Evolutionary conservation across 2,888 invertebrate species (phyloP).

Genomic region (Megastigmus dorsalis): DNA sequence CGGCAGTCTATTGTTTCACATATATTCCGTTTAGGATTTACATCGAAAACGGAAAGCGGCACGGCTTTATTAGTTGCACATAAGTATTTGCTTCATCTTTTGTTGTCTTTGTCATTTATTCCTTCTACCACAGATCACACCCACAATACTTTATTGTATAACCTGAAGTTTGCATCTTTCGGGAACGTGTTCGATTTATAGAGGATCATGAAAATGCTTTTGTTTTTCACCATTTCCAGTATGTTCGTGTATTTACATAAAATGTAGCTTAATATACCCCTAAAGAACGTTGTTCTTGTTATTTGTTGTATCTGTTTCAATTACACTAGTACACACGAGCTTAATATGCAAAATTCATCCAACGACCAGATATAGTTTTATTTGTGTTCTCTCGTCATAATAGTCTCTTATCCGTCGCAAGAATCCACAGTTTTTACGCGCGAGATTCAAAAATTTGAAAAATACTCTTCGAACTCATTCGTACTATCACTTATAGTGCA

Average conservation of each 20-base stretch:
- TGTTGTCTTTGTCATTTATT: neutral
- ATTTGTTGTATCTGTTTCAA: neutral
- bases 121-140: no score
- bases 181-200: constrained; percentile 31
- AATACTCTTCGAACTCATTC: constrained; percentile 29
- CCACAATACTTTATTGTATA: constrained; percentile 35
- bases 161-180: constrained; percentile 23
- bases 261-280: constrained; percentile 8
- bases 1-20: constrained; percentile 60
- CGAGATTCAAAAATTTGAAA: constrained; percentile 10
- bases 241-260: constrained; percentile 39
- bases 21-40: constrained; percentile 35
- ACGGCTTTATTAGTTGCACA: no score
- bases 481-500: constrained; percentile 5
- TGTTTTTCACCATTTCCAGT: constrained; percentile 30
- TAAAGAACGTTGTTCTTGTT: constrained; percentile 29
- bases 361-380: neutral
- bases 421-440: neutral
- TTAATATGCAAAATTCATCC: constrained; percentile 20
- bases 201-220: constrained; percentile 35
- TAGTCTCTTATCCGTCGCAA: constrained; percentile 2
- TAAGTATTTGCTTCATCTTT: constrained; percentile 8
- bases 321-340: constrained; percentile 23
- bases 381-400: no score
- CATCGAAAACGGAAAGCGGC: constrained; percentile 41